Conservation (phyloP, 2,797 vertebrate species). For the Cuniculus paca region DNA sequence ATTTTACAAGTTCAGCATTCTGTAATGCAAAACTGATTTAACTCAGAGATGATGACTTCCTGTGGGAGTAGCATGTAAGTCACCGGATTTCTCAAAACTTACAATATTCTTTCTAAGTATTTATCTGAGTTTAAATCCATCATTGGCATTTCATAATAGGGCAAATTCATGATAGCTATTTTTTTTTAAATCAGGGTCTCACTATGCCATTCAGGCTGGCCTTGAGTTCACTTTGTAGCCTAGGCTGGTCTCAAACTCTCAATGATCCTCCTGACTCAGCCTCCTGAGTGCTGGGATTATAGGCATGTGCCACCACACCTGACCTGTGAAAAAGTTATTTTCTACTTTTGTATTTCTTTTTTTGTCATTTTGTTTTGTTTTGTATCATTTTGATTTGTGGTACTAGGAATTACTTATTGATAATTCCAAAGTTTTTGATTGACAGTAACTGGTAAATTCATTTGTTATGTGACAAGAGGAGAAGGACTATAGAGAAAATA, state of each 20-base stretch:
- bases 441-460: not conserved
- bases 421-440: not conserved
- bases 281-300: no score
- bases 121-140: not conserved
- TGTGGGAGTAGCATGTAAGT: not conserved
- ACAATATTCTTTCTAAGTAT: not conserved
- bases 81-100: not conserved
- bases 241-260: no score
- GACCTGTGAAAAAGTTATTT: no score
- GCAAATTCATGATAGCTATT: not conserved
- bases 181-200: no score
- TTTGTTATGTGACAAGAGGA: not conserved
- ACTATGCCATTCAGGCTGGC: no score
- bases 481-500: rapidly evolving
- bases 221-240: no score
- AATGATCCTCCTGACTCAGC: no score
- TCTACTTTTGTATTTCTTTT: not conserved
- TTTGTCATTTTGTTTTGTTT: not conserved
- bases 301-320: no score
- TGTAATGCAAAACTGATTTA: not conserved
- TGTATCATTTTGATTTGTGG: not conserved
- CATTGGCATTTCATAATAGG: not conserved
- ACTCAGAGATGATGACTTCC: not conserved
- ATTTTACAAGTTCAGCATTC: not conserved
- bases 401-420: not conserved